Evolutionary conservation across 2,888 invertebrate genomes (phyloP), one percentile per base, ranked within the genome.

Genomic region (Acronicta psi): DNA sequence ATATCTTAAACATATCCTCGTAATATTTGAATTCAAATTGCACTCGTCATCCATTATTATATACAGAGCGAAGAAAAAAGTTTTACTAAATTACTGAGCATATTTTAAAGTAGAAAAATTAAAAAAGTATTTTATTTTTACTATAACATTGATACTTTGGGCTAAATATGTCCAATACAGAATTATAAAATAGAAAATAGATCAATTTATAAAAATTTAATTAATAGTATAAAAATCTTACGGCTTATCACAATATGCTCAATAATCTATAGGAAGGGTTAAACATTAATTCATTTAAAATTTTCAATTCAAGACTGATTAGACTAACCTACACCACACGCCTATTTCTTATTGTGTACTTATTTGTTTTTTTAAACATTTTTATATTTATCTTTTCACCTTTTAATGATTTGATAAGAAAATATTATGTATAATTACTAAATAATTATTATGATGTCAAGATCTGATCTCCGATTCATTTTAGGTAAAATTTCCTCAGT

Each of bases 251-350:
- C 74, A 77, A 77, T 69, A 82, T 84, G 89, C 88, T 89, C 89
- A 89, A 88, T 81, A 79, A 73, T 78, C 75, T 75, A 73, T 74
- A 74, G 63, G 75, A 67, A 65, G 69, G 59, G 52, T 56, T 47
- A 47, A 60, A n/a, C n/a, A n/a, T n/a, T 46, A 69, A 42, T 74
- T 76, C 60, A 74, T 79, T 83, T 83, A 61, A 79, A 87, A 83
- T 81, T 87, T 88, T 91, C 89, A 82, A 90, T 88, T 88, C 90
- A 93, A 93, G 92, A 93, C 92, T 93, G 92, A 93, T 88, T 92
- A 92, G 92, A 90, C 82, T 91, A 82, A 90, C 87, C 84, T 82
- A 80, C 77, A 77, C 72, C 77, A 73, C 77, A 77, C 71, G 54
- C 64, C 62, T 75, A 55, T 67, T 54, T 47, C 10, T 37, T 10